Evolutionary conservation across 2,113 vertebrate genomes (phyloP).

Genomic region (Athene noctua): DNA sequence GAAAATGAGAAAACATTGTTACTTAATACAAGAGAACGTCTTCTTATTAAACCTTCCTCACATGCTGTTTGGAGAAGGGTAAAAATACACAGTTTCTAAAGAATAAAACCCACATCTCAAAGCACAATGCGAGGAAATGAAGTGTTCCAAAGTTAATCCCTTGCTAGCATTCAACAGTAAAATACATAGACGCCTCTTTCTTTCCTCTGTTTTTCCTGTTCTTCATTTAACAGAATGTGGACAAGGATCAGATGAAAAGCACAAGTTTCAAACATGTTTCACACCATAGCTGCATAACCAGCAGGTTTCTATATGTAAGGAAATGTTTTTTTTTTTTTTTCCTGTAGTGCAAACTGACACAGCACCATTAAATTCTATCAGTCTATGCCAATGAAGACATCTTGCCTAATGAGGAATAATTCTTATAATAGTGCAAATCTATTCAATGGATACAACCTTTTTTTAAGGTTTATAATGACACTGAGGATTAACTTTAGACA

Average conservation of each 20-base stretch:
- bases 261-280: neutral
- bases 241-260: slow-evolving; percentile 10
- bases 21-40: neutral
- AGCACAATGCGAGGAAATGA: slow-evolving; percentile 73
- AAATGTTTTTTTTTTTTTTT: neutral
- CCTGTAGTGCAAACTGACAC: neutral
- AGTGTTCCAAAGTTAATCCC: slow-evolving; percentile 70
- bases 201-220: slow-evolving; percentile 73
- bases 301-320: neutral
- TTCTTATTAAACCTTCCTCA: neutral
- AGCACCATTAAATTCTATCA: neutral
- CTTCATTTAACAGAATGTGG: slow-evolving; percentile 25
- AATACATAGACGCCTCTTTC: slow-evolving; percentile 50
- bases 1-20: neutral
- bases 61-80: neutral
- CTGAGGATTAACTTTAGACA: neutral
- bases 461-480: neutral
- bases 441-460: neutral
- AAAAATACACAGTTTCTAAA: slow-evolving; percentile 32
- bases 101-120: slow-evolving; percentile 30
- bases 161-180: slow-evolving; percentile 65
- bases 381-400: neutral
- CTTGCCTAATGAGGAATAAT: neutral
- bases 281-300: neutral
- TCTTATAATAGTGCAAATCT: neutral